Percentiles rank a stretch among this genome's conserved stretches.
phyloP scores from a whole-genome alignment of 2,113 vertebrate genomes.

The Pterocles gutturalis region DNA sequence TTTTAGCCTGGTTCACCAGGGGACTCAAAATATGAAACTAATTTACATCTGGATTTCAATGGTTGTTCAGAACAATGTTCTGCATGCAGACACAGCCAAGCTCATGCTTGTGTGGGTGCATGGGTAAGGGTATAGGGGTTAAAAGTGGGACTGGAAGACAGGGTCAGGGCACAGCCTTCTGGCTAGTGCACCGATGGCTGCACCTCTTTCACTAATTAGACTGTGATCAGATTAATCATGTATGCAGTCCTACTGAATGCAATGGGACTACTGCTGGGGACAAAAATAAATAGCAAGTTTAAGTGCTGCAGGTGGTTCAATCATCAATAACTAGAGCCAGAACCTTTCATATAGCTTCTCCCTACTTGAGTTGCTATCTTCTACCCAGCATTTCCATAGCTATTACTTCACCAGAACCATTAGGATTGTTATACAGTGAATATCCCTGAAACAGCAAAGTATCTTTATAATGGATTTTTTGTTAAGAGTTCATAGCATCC shows the following conservation, averaged over 20 bases:
- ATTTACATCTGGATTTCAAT: not conserved
- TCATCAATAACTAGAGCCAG: not conserved
- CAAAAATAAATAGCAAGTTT: conserved; percentile 41
- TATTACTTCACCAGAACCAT: conserved; percentile 55
- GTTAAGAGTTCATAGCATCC: conserved; percentile 55
- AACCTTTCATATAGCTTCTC: conserved; percentile 23
- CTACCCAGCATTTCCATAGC: conserved; percentile 48
- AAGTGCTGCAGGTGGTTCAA: conserved; percentile 53
- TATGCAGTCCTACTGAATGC: conserved; percentile 22
- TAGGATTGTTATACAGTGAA: conserved; percentile 62
- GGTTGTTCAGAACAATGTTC: not conserved
- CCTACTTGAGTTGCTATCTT: too few relatives aligned
- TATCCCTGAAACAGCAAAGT: conserved; percentile 55
- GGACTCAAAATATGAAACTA: not conserved
- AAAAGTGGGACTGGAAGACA: conserved; percentile 2
- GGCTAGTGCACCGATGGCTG: not conserved
- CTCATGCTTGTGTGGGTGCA: not conserved
- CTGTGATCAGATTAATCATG: conserved; percentile 41
- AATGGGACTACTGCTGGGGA: conserved; percentile 28
- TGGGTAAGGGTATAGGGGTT: not conserved
- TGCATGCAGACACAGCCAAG: not conserved
- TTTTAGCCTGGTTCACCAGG: not conserved
- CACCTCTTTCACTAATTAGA: conserved; percentile 44
- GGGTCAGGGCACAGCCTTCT: not conserved
- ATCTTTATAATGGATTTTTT: conserved; percentile 66